phyloP scores from a whole-genome alignment of 2,797 vertebrate genomes.

The Hydrolagus colliei region DNA sequence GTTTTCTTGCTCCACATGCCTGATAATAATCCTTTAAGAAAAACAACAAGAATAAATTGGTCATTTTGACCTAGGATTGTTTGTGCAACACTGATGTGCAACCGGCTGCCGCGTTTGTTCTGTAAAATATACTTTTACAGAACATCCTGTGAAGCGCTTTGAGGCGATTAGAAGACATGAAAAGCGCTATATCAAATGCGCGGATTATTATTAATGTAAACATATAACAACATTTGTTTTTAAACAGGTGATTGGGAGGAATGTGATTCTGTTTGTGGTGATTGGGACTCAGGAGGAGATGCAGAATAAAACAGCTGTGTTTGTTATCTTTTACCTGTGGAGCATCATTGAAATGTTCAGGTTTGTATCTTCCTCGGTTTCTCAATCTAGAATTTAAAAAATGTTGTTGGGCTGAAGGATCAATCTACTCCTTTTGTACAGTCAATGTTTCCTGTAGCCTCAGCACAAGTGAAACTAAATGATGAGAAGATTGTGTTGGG shows the following conservation, averaged over 20 bases:
- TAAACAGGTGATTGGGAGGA: constrained; percentile 77
- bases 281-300: constrained; percentile 84
- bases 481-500: not conserved
- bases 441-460: not conserved
- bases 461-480: not conserved
- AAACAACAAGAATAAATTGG: no score
- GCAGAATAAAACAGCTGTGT: constrained; percentile 83
- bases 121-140: no score
- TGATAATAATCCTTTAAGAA: no score
- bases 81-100: no score
- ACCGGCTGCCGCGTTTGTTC: no score
- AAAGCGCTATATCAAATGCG: no score
- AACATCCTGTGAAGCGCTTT: no score
- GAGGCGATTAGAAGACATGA: no score
- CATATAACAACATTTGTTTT: constrained; percentile 34
- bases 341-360: constrained; percentile 82
- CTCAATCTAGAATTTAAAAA: not conserved
- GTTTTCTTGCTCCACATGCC: no score
- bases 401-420: not conserved
- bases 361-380: constrained; percentile 47
- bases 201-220: no score
- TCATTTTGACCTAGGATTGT: no score
- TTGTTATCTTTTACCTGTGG: constrained; percentile 90
- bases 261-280: constrained; percentile 85
- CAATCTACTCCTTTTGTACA: not conserved